phyloP scores from a whole-genome alignment of 1,140 invertebrate genomes.

The Drosophila murphyi region DNA sequence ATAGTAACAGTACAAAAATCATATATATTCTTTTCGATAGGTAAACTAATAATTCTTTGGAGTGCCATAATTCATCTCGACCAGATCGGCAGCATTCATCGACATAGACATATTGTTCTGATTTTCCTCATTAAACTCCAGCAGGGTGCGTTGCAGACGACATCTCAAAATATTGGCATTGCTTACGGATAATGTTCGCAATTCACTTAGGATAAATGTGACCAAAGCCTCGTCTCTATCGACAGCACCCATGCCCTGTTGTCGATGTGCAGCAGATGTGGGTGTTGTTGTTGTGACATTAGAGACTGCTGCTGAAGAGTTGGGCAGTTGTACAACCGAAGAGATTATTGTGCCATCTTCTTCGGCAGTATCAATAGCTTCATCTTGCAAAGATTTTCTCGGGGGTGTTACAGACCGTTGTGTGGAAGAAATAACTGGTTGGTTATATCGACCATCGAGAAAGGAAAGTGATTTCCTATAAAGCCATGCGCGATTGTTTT shows the following conservation, averaged over 20 bases:
- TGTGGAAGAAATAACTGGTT: too few relatives aligned
- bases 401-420: too few relatives aligned
- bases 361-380: too few relatives aligned
- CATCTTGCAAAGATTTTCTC: too few relatives aligned
- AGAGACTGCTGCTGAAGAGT: too few relatives aligned
- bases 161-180: conserved; percentile 14
- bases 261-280: not conserved
- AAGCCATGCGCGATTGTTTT: not conserved
- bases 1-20: not conserved
- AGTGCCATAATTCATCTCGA: too few relatives aligned
- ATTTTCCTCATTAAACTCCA: conserved; percentile 20
- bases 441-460: too few relatives aligned
- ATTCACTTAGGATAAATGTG: conserved; percentile 7
- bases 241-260: not conserved
- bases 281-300: not conserved
- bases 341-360: too few relatives aligned
- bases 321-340: too few relatives aligned
- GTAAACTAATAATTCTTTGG: not conserved
- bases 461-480: too few relatives aligned
- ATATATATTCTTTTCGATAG: not conserved
- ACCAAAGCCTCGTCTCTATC: conserved; percentile 6
- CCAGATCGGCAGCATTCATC: not conserved
- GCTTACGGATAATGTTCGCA: not conserved
- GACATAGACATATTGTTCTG: not conserved
- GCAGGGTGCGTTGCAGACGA: conserved; percentile 19